phyloP scores from a whole-genome alignment of 2,797 vertebrate species.

The Paguma larvata region DNA sequence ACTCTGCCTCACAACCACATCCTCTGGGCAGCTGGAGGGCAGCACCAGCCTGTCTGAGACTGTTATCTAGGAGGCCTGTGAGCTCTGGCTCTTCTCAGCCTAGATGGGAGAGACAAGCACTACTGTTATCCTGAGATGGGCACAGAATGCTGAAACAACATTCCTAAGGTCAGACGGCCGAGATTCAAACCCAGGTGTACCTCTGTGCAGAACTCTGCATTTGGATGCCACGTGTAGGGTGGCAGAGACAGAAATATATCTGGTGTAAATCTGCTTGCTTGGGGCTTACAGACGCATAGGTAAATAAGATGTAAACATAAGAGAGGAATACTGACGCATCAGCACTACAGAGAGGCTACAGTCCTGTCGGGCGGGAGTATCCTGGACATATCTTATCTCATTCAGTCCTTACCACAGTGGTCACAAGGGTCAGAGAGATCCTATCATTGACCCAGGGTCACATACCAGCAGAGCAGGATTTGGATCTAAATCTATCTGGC shows the following conservation, averaged over 20 bases:
- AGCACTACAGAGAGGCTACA: not conserved
- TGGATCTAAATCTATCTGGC: not conserved
- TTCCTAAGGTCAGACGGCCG: not conserved
- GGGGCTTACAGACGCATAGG: not conserved
- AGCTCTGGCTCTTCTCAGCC: constrained; percentile 15
- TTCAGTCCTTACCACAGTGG: not conserved
- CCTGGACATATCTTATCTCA: not conserved
- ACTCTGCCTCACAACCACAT: constrained; percentile 53
- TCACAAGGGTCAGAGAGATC: not conserved
- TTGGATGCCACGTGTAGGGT: not conserved
- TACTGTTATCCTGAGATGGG: not conserved
- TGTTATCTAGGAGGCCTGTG: not conserved
- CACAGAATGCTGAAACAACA: not conserved
- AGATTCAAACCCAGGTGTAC: not conserved
- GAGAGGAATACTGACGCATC: not conserved
- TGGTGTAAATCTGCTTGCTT: not conserved
- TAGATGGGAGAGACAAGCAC: constrained; percentile 37
- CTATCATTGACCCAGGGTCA: not conserved
- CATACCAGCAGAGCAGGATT: not conserved
- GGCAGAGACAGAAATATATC: not conserved
- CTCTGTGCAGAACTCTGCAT: not conserved
- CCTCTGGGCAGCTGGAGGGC: not conserved
- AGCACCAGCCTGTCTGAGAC: not conserved
- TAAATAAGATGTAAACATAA: not conserved
- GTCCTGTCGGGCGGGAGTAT: not conserved